Conservation (phyloP, 2,113 vertebrate species). For the Otocyon megalotis region DNA sequence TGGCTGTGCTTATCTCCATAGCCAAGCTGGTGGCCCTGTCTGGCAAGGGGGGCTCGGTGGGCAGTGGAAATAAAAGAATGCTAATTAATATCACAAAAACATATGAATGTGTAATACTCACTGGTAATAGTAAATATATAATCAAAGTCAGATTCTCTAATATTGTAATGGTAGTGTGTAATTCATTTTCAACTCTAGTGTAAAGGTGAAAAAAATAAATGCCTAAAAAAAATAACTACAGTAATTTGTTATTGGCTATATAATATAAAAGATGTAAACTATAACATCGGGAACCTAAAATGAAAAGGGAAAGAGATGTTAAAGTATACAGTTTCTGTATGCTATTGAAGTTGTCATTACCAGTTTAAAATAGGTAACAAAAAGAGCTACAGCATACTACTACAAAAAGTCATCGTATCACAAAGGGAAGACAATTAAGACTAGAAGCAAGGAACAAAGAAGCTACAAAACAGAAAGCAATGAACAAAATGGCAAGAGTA, state of each 20-base stretch:
- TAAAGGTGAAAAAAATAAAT: background rate
- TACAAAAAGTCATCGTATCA: background rate
- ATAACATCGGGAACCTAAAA: background rate
- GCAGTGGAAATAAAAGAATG: constrained; percentile 1
- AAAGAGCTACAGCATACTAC: background rate
- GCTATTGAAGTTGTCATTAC: background rate
- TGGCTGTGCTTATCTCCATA: background rate
- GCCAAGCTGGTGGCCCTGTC: background rate
- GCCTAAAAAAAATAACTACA: background rate
- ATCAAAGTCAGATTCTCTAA: background rate
- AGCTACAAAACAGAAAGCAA: constrained; percentile 13
- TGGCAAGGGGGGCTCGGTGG: background rate
- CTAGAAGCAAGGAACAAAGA: background rate
- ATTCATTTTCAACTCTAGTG: background rate
- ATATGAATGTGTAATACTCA: background rate
- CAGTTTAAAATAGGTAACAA: background rate
- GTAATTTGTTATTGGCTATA: background rate
- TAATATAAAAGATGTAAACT: background rate
- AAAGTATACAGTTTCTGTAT: background rate
- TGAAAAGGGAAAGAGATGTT: background rate
- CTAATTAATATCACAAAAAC: background rate
- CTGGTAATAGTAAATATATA: background rate
- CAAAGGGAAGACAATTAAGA: background rate
- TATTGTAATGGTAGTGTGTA: background rate
- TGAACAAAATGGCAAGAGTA: background rate